Percentiles rank a stretch among this genome's conserved stretches.
phyloP scores from a whole-genome alignment of 2,797 vertebrate species.

The Galagoides demidoff region DNA sequence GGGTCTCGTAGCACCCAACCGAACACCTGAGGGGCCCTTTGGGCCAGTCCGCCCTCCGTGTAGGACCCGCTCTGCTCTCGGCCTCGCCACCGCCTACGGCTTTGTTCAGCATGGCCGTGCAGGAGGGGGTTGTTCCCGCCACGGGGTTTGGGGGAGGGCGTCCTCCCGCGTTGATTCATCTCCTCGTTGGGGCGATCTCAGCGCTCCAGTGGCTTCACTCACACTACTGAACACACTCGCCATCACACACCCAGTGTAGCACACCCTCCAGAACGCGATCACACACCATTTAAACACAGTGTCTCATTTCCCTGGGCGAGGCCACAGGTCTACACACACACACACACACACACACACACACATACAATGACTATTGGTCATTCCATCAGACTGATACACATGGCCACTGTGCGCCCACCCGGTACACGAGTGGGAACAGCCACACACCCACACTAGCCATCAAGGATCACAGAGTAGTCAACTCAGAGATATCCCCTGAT shows the following conservation, averaged over 20 bases:
- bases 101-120: slow-evolving; percentile 67
- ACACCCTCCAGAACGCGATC: not conserved
- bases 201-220: not conserved
- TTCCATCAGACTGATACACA: slow-evolving; percentile 47
- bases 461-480: not conserved
- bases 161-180: slow-evolving; percentile 65
- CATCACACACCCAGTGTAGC: slow-evolving; percentile 41
- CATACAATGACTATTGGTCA: slow-evolving; percentile 9
- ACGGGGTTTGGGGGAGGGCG: slow-evolving; percentile 38
- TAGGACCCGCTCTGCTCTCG: not conserved
- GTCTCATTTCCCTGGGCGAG: not conserved
- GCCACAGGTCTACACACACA: slow-evolving; percentile 8
- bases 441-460: slow-evolving; percentile 11
- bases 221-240: slow-evolving; percentile 48
- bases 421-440: not conserved
- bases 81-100: not conserved
- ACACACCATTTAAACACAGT: not conserved
- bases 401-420: slow-evolving; percentile 64
- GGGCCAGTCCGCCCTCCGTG: not conserved
- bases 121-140: slow-evolving; percentile 74
- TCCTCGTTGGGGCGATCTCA: slow-evolving; percentile 15
- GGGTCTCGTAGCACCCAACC: slow-evolving; percentile 1
- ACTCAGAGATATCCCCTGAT: not conserved
- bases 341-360: not conserved
- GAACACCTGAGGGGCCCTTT: not conserved